Evolutionary conservation across 1,140 invertebrate species (phyloP), one percentile per base, ranked within the genome.

Genomic region (Olivierus martensii): DNA sequence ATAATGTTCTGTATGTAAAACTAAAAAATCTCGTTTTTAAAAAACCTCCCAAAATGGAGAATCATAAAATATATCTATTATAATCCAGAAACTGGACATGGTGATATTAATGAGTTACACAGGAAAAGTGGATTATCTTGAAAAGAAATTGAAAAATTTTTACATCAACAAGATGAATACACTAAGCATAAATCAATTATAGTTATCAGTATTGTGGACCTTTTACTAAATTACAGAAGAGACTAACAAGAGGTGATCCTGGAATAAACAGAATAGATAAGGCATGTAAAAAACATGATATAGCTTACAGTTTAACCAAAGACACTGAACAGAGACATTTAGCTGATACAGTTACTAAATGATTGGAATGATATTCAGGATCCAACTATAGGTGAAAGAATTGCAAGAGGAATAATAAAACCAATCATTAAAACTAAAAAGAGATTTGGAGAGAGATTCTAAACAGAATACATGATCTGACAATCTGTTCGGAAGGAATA

Each of bases 261-360:
- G n/a, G n/a, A n/a, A n/a, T n/a, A n/a, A n/a, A n/a, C n/a, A n/a
- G n/a, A n/a, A n/a, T n/a, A n/a, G n/a, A n/a, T n/a, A n/a, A n/a
- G n/a, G n/a, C n/a, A n/a, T n/a, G n/a, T n/a, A n/a, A n/a, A n/a
- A n/a, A n/a, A n/a, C n/a, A n/a, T n/a, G n/a, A n/a, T n/a, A n/a
- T n/a, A n/a, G n/a, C n/a, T n/a, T n/a, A n/a, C n/a, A n/a, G n/a
- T n/a, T n/a, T n/a, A n/a, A n/a, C n/a, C n/a, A n/a, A n/a, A n/a
- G n/a, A n/a, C n/a, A n/a, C n/a, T n/a, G n/a, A n/a, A n/a, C n/a
- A n/a, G n/a, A n/a, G n/a, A n/a, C n/a, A n/a, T n/a, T n/a, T n/a
- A n/a, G n/a, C n/a, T 36, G 69, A 72, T 63, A 57, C 61, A 53
- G 34, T 60, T 72, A 46, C n/a, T 50, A 14, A n/a, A 45, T 39